Base-by-base conservation (phyloP, 2,113 vertebrate species). In the Agelaius tricolor region DNA sequence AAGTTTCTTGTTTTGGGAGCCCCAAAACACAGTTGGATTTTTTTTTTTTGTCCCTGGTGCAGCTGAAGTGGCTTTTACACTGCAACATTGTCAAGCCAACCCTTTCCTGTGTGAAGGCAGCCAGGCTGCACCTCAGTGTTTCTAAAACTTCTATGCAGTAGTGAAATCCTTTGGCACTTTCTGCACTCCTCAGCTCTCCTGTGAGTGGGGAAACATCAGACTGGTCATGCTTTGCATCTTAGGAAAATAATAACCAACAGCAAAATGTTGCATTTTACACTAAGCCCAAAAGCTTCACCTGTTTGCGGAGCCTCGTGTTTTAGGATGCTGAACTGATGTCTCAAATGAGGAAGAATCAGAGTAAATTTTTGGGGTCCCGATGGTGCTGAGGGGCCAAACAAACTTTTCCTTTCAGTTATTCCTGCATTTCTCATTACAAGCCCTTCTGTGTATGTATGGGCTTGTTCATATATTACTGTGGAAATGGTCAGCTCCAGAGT, bases 71-170 rank as follows among this genome's bases (percentile, higher is more conserved):
- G 11, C 30, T 75, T 92, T 92, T 31, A 37, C 62, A 13, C 28
- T 22, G 37, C 15, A 28, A 1, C 6, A 10, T 5, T 21, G 18
- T 26, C 5, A 5, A 37, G 20, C 13, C 9, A 2, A 6, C 15
- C 2, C 17, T 52, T 52, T 84, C 27, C 51, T 5, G 1, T 54
- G 51, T 52, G 65, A 44, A 54, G 44, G 59, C 54, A 81, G 20
- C 5, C 10, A 11, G 26, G 37, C 77, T 82, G 46, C 37, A 39
- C n/a, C n/a, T 33, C 4, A 5, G 0, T 41, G 46, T 31, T 84
- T 66, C 31, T 8, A 14, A 79, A 78, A 22, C 11, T 72, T 13
- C 7, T 8, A 0, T 21, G 52, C 44, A 13, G 3, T 17, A 12
- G 4, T 52, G 27, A 84, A 30, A 37, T 43, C 3, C 15, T 80